Conservation (phyloP, 2,113 vertebrate species). For the Meles meles region DNA sequence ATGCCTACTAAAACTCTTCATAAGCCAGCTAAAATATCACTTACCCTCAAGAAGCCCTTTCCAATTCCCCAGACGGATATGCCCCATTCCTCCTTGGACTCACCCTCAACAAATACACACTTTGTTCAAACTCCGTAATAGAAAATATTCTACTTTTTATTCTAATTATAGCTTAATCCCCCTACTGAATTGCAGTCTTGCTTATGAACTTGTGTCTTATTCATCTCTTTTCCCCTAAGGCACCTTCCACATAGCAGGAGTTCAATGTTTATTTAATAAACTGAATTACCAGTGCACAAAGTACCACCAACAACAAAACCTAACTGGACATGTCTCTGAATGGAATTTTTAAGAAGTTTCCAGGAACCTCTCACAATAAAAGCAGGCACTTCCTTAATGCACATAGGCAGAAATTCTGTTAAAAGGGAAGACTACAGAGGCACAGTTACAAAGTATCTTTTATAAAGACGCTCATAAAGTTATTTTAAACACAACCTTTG, state of each 20-base stretch:
- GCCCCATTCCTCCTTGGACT: neutral
- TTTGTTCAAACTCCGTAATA: neutral
- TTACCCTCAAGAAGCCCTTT: neutral
- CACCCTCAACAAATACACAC: neutral
- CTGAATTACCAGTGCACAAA: constrained; percentile 28
- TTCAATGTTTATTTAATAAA: constrained; percentile 34
- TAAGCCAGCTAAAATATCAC: neutral
- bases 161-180: neutral
- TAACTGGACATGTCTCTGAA: neutral
- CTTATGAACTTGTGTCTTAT: neutral
- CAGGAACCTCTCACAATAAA: constrained; percentile 46
- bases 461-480: neutral
- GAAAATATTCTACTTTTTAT: neutral
- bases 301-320: neutral
- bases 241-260: neutral
- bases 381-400: constrained; percentile 13
- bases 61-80: neutral
- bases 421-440: neutral
- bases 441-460: neutral
- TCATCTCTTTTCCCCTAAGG: neutral
- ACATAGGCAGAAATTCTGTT: neutral
- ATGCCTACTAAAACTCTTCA: neutral
- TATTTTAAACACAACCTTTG: constrained; percentile 22
- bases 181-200: neutral
- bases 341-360: neutral